phyloP scores from a whole-genome alignment of 2,797 vertebrate genomes.

The Lophius americanus region DNA sequence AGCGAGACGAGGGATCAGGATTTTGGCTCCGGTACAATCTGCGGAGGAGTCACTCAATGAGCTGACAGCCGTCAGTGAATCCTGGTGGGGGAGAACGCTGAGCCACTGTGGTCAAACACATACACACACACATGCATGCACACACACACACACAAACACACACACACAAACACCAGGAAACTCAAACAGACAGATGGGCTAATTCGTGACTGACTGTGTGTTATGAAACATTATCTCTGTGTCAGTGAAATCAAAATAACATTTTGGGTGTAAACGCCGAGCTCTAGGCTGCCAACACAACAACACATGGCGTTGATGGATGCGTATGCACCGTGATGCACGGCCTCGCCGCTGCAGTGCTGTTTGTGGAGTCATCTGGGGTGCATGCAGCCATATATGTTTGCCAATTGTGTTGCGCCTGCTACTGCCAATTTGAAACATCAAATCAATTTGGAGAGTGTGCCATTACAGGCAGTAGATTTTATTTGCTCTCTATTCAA shows the following conservation, averaged over 20 bases:
- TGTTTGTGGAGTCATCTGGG: conserved; percentile 55
- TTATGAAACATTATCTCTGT: conserved; percentile 80
- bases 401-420: conserved; percentile 61
- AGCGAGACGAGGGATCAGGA: conserved; percentile 57
- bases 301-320: conserved; percentile 60
- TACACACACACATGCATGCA: conserved; percentile 15
- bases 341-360: conserved; percentile 38
- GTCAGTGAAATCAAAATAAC: conserved; percentile 80
- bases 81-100: conserved; percentile 61
- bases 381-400: conserved; percentile 38
- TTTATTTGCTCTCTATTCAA: conserved; percentile 70
- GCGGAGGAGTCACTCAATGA: conserved; percentile 71
- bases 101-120: conserved; percentile 65
- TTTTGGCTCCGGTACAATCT: conserved; percentile 70
- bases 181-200: conserved; percentile 79
- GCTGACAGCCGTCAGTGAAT: conserved; percentile 72
- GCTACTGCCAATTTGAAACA: conserved; percentile 66
- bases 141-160: conserved; percentile 18
- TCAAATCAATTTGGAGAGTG: conserved; percentile 73
- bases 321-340: conserved; percentile 57
- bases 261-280: conserved; percentile 69
- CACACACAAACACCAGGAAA: conserved; percentile 44
- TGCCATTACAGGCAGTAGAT: conserved; percentile 62
- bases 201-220: conserved; percentile 77
- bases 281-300: conserved; percentile 56